A percentile compares a stretch with the other conserved stretches of the same genome.
phyloP scores from a whole-genome alignment of 1,140 invertebrate species.

The Probaryconus sp. region DNA sequence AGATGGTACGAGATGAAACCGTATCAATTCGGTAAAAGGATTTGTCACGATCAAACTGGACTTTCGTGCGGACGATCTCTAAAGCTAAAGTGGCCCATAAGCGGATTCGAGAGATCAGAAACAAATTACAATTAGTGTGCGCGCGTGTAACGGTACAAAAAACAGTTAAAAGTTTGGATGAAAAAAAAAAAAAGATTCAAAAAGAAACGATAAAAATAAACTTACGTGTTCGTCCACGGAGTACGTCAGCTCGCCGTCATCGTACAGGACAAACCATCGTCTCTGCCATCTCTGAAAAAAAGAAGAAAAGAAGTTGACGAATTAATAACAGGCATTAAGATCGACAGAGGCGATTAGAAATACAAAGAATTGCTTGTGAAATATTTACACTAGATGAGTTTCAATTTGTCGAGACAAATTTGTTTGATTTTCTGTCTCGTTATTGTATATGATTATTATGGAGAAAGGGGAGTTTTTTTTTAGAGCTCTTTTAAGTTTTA shows the following conservation, averaged over 20 bases:
- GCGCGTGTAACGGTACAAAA: conserved; percentile 24
- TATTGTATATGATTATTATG: too few relatives aligned
- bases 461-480: too few relatives aligned
- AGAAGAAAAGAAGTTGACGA: conserved; percentile 54
- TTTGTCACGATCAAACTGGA: conserved; percentile 60
- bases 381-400: too few relatives aligned
- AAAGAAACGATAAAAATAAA: too few relatives aligned
- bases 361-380: too few relatives aligned
- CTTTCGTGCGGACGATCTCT: conserved; percentile 39
- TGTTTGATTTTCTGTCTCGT: too few relatives aligned
- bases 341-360: too few relatives aligned
- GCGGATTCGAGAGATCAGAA: conserved; percentile 54
- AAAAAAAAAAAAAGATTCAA: too few relatives aligned
- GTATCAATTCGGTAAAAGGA: conserved; percentile 63
- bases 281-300: conserved; percentile 95
- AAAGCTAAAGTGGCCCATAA: conserved; percentile 40
- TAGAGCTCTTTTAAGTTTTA: too few relatives aligned
- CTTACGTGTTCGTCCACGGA: conserved; percentile 98
- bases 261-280: conserved; percentile 97
- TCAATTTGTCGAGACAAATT: too few relatives aligned
- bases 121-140: conserved; percentile 43
- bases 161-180: conserved; percentile 13
- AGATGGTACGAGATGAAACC: conserved; percentile 46
- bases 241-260: conserved; percentile 97
- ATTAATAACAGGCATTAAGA: conserved; percentile 6